Conservation (phyloP, 35 echinoderm and acorn worm species). For the Ptychodera flava region DNA sequence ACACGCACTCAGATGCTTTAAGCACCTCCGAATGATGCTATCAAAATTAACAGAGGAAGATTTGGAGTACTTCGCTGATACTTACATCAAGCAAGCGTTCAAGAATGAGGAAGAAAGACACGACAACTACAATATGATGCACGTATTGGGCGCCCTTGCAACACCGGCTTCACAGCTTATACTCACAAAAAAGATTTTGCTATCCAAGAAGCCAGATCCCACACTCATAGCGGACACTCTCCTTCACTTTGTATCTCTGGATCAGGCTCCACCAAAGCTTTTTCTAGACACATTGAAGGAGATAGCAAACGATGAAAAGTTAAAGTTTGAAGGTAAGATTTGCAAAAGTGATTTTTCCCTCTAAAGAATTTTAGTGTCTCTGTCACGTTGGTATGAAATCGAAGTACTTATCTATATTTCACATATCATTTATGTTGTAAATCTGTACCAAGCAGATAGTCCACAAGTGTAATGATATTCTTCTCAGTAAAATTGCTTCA, state of each 20-base stretch:
- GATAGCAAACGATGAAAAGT: neutral
- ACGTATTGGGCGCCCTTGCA: neutral
- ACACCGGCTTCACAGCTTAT: neutral
- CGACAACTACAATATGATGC: neutral
- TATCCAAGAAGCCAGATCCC: neutral
- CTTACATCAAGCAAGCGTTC: neutral
- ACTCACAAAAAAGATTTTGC: neutral
- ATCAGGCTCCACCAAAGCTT: neutral
- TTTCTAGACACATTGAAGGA: neutral
- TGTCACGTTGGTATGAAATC: too few species aligned
- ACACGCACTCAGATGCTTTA: neutral
- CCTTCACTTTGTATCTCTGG: neutral
- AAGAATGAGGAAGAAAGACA: neutral
- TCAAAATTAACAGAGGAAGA: neutral
- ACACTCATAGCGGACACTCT: neutral
- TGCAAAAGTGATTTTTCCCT: too few species aligned
- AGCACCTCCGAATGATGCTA: neutral
- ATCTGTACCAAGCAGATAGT: too few species aligned
- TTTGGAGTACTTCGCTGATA: neutral
- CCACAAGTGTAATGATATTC: too few species aligned
- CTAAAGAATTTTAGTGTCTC: too few species aligned
- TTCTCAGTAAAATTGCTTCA: too few species aligned
- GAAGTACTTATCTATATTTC: too few species aligned
- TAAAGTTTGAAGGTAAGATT: neutral
- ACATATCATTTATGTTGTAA: too few species aligned